These are phyloP conservation scores for Pelodiscus sinensis DNA, from an alignment of 2,113 vertebrate genomes.

Conservation along the genomic window DNA sequence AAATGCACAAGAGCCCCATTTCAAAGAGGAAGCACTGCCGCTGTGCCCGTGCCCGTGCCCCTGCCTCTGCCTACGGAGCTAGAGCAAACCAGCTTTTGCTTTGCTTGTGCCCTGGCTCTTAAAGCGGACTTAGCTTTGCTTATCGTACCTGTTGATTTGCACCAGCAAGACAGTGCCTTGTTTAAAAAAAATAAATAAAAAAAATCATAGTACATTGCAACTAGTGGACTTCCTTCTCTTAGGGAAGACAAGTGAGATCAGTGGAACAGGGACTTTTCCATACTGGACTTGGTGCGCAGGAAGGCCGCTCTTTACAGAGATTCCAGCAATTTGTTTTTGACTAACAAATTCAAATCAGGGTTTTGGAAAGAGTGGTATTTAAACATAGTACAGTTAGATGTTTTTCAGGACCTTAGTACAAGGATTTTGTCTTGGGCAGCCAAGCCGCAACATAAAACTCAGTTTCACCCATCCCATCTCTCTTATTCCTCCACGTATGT, in stretches of 20 bases:
- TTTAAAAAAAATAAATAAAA: no score
- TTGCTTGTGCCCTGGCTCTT: neutral
- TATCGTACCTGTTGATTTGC: neutral
- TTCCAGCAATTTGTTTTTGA: neutral
- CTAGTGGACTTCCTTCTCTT: neutral
- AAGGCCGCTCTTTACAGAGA: neutral
- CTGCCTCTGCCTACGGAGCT: no score
- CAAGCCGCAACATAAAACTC: neutral
- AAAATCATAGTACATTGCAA: neutral
- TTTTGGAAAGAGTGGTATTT: neutral
- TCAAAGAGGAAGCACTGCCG: no score
- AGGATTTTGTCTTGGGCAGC: neutral
- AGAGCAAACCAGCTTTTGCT: no score
- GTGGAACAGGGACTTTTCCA: neutral
- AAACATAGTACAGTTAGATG: neutral
- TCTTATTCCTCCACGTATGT: neutral
- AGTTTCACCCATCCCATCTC: neutral
- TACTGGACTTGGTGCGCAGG: neutral
- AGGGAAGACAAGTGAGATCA: neutral
- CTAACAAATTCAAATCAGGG: neutral
- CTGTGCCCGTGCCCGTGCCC: no score
- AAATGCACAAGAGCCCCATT: no score
- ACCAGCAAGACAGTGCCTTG: neutral
- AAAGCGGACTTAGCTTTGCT: no score
- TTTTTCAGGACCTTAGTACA: neutral